Conservation (phyloP, 2,797 vertebrate species). For the Ara ararauna region DNA sequence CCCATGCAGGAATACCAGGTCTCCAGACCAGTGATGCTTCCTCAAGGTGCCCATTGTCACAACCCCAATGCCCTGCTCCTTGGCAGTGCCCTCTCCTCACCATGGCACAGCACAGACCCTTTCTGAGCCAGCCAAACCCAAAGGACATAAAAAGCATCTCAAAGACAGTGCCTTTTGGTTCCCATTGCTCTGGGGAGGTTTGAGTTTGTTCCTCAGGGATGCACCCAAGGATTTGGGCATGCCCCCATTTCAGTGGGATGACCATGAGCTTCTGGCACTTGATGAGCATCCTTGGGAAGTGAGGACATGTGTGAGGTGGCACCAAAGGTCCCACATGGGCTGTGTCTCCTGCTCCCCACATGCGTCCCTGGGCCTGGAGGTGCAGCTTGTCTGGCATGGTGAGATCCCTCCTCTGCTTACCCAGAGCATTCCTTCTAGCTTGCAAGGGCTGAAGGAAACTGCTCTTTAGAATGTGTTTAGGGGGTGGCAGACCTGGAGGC, state of each 20-base stretch:
- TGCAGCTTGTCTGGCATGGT: background rate
- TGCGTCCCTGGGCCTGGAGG: background rate
- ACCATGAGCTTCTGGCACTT: rapidly evolving
- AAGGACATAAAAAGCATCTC: background rate
- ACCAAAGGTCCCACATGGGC: background rate
- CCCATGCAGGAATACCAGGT: background rate
- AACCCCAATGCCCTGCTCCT: rapidly evolving
- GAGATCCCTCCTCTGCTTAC: background rate
- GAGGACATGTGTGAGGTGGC: background rate
- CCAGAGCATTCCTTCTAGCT: rapidly evolving
- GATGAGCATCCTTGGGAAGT: background rate
- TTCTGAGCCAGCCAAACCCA: background rate
- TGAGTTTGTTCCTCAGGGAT: background rate
- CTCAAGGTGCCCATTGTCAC: background rate
- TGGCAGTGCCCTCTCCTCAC: background rate
- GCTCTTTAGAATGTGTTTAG: background rate
- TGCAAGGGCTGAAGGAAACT: background rate
- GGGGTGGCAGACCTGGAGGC: background rate
- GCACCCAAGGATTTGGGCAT: background rate
- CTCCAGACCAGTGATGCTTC: background rate
- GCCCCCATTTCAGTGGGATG: background rate
- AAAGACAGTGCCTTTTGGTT: background rate
- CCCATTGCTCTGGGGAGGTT: background rate
- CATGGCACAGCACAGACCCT: background rate
- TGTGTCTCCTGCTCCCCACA: background rate